Evolutionary conservation across 2,888 invertebrate species (phyloP), one percentile per base, ranked within the genome.

Genomic region (Andricus curvator): DNA sequence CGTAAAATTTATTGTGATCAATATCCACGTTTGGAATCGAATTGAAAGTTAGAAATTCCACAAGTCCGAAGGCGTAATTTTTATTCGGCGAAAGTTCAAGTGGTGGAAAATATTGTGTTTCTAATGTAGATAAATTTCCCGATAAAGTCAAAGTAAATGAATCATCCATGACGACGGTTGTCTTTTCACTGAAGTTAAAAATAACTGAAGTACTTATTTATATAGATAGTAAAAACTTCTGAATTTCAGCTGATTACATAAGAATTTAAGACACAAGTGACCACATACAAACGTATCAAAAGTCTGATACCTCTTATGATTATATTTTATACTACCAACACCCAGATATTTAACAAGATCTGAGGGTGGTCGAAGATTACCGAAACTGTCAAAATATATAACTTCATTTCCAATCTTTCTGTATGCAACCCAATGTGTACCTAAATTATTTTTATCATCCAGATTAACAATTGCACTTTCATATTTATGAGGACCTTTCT

Each of bases 371-470:
- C 62, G 77, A 56, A 85, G 80, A 70, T 85, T 78, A 6, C 83
- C 82, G 41, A 84, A 84, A 81, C 85, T 81, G 51, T 85, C 83
- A 64, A 84, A 85, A 77, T 85, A 81, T 29, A 79, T 25, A 17
- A 82, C 79, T 13, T 79, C 41, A 8, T 77, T 65, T 0, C 56
- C 70, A 68, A 11, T 64, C 68, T 78, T 25, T 79, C 62, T 78
- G 51, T 85, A 87, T 13, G 83, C 78, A 15, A 83, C 83, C 86
- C 85, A 87, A 65, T 87, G 85, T 29, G 84, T 86, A 17, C 85
- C 85, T 15, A 66, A 37, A 37, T 37, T 37, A 37, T 37, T 37
- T 37, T 37, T 37, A 37, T 37, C 37, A 37, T 37, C 37, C 66
- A 86, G 62, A 83, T 86, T 86, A 13, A 87, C 77, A n/a, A 86